These are phyloP conservation scores for Coccyzus lansbergi DNA, from an alignment of 2,797 vertebrate genomes.

Conservation along the genomic window DNA sequence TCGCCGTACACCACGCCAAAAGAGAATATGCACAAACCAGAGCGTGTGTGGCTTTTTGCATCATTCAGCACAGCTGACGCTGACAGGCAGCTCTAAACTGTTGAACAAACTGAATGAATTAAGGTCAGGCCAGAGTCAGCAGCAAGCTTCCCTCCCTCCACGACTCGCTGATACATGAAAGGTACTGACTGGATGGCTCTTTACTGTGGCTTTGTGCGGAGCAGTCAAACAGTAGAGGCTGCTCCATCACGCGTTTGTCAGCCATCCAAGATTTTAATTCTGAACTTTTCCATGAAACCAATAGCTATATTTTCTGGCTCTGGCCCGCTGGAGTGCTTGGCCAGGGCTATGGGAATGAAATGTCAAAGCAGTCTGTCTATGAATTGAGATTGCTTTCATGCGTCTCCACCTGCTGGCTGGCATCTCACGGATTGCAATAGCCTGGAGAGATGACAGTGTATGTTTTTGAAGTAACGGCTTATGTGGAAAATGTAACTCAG, in stretches of 20 bases:
- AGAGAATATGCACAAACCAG: not conserved
- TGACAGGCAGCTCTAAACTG: conserved; percentile 35
- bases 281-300: not conserved
- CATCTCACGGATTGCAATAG: conserved; percentile 41
- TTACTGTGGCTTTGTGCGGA: not conserved
- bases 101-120: conserved; percentile 28
- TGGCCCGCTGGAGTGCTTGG: conserved; percentile 4
- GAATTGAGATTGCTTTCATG: conserved; percentile 65
- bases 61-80: conserved; percentile 10
- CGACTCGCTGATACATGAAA: not conserved
- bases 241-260: conserved; percentile 15
- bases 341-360: conserved; percentile 46
- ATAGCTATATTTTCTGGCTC: not conserved
- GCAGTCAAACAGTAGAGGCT: not conserved
- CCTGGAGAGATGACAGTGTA: not conserved
- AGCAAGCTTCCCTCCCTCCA: not conserved
- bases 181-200: not conserved
- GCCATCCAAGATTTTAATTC: not conserved
- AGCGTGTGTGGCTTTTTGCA: conserved; percentile 15
- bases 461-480: not conserved
- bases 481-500: not conserved
- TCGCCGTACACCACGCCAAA: not conserved
- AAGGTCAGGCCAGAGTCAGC: conserved; percentile 42
- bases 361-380: not conserved
- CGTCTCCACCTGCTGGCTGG: conserved; percentile 77